A percentile compares a stretch with the other conserved stretches of the same genome.
These are phyloP conservation scores for Anoplopoma fimbria DNA, from an alignment of 2,113 vertebrate genomes.

Conservation along the genomic window DNA sequence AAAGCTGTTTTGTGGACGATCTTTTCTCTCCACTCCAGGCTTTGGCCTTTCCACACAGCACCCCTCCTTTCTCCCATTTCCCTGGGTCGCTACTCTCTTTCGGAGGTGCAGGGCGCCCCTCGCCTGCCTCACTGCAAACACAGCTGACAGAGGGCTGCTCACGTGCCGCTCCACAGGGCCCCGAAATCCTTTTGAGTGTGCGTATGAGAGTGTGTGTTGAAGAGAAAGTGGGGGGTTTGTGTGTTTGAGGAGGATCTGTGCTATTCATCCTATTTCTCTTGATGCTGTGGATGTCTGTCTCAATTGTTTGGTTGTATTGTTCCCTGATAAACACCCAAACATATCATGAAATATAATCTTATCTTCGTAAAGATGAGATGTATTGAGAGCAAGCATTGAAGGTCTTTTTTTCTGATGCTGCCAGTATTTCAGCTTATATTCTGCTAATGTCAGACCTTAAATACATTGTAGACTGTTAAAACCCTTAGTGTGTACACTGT, in stretches of 20 bases:
- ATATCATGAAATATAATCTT: slow-evolving; percentile 35
- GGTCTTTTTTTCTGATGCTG: neutral
- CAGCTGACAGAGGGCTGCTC: slow-evolving; percentile 87
- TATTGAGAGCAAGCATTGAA: slow-evolving; percentile 11
- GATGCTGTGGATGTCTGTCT: slow-evolving; percentile 64
- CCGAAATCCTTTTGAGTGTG: slow-evolving; percentile 75
- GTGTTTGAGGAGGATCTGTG: slow-evolving; percentile 66
- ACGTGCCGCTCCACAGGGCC: slow-evolving; percentile 82
- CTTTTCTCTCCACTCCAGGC: slow-evolving; percentile 79
- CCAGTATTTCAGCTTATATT: neutral
- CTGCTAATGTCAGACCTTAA: slow-evolving; percentile 5
- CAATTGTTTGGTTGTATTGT: slow-evolving; percentile 62
- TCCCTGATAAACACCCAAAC: slow-evolving; percentile 38
- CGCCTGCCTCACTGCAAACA: slow-evolving; percentile 85
- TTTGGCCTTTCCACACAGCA: slow-evolving; percentile 78
- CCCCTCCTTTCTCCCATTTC: slow-evolving; percentile 66
- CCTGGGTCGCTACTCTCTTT: slow-evolving; percentile 72
- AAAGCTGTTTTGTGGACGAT: slow-evolving; percentile 83
- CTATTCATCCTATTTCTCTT: slow-evolving; percentile 68
- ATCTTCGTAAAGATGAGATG: slow-evolving; percentile 28
- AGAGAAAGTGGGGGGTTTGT: slow-evolving; percentile 60
- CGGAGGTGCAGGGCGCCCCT: slow-evolving; percentile 72
- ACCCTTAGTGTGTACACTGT: neutral
- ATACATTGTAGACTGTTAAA: neutral
- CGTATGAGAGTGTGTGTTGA: slow-evolving; percentile 57